Conservation (phyloP, 2,797 vertebrate genomes). For the Streptopelia turtur region DNA sequence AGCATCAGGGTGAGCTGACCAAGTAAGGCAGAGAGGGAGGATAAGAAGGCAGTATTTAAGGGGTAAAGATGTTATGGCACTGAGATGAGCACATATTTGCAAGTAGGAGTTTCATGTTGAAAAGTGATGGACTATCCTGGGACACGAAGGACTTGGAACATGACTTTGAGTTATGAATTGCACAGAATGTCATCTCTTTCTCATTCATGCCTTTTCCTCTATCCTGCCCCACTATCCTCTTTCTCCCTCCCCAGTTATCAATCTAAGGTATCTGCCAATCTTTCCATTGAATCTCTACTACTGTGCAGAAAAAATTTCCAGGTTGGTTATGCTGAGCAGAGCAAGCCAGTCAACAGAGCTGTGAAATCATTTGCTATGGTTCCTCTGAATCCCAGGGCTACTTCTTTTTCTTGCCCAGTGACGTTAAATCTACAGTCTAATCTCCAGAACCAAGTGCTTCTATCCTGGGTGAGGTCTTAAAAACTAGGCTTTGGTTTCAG, state of each 20-base stretch:
- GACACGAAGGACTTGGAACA: not conserved
- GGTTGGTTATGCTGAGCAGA: not conserved
- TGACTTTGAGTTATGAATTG: not conserved
- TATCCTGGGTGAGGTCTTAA: not conserved
- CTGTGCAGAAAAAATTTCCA: not conserved
- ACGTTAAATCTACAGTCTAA: not conserved
- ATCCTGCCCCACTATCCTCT: not conserved
- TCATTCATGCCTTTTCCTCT: not conserved
- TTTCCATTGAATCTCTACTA: not conserved
- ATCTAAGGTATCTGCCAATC: too few species aligned
- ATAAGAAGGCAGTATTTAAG: not conserved
- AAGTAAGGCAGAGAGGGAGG: not conserved
- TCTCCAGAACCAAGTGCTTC: not conserved
- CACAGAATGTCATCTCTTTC: not conserved
- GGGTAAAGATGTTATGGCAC: not conserved
- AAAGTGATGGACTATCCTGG: not conserved
- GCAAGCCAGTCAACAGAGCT: not conserved
- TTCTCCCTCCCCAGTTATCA: not conserved
- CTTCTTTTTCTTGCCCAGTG: not conserved
- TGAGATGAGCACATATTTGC: not conserved
- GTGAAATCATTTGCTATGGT: not conserved
- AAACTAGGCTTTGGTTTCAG: not conserved
- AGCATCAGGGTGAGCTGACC: not conserved
- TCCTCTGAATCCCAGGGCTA: not conserved
- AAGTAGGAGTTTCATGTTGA: not conserved